Evolutionary conservation across 1,140 invertebrate species (phyloP), one percentile per base, ranked within the genome.

Genomic region (Batillaria attramentaria): DNA sequence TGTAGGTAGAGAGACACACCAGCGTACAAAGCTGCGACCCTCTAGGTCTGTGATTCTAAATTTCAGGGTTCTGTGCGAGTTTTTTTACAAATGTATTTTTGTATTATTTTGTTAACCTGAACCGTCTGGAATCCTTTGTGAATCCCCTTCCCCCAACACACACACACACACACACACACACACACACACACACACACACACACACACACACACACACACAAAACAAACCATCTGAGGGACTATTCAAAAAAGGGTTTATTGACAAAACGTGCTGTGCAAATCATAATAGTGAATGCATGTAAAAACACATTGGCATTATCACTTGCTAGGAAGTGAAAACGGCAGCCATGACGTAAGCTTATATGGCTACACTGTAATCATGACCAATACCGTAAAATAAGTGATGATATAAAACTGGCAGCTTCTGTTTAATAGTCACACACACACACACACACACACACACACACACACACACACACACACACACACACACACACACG

Each of bases 401-500:
- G n/a, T n/a, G n/a, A n/a, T n/a, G n/a, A n/a, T n/a, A n/a, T n/a
- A n/a, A n/a, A n/a, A n/a, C n/a, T n/a, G n/a, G n/a, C n/a, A n/a
- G n/a, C n/a, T n/a, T n/a, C n/a, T n/a, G n/a, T n/a, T n/a, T n/a
- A n/a, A n/a, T n/a, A n/a, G n/a, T 50, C 24, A 24, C 46, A 50
- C n/a, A n/a, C n/a, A n/a, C n/a, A n/a, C n/a, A n/a, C n/a, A n/a
- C n/a, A n/a, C n/a, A n/a, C n/a, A 50, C 46, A 50, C 46, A 24
- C 57, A 65, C n/a, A 33, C 31, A 65, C 10, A 33, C 8, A 33
- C 37, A 35, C 20, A 65, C 6, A 65, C 62, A 33, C 62, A 65
- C 62, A 65, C 62, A 65, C 57, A 62, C 16, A 62, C 57, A 62
- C 57, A 62, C 57, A 62, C 57, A 62, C 57, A 62, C 57, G 33